These are phyloP conservation scores for Rhyacichthys aspro DNA, from an alignment of 2,797 vertebrate genomes.

Conservation along the genomic window DNA sequence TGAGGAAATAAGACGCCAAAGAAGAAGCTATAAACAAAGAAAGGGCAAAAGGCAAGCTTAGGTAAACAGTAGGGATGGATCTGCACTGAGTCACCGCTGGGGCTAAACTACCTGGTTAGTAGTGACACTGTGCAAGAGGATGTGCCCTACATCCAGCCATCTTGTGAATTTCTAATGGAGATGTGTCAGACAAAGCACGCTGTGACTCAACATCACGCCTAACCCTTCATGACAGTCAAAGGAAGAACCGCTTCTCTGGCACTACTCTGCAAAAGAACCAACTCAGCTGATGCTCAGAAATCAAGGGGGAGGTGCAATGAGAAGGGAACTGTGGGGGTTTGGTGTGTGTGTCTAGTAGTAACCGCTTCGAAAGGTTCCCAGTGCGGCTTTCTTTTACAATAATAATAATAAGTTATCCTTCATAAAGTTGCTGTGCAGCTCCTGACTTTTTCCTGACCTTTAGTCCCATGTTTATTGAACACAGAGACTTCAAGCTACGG, in stretches of 20 bases:
- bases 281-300: conserved; percentile 58
- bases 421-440: conserved; percentile 29
- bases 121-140: conserved; percentile 39
- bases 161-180: conserved; percentile 42
- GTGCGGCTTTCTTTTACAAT: conserved; percentile 45
- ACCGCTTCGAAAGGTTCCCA: conserved; percentile 65
- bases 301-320: conserved; percentile 7
- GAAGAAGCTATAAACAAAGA: conserved; percentile 4
- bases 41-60: conserved; percentile 5
- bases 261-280: conserved; percentile 49
- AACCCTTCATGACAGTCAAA: conserved; percentile 52
- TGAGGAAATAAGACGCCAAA: conserved; percentile 2
- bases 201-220: conserved; percentile 36
- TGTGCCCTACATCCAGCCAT: conserved; percentile 42
- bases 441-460: conserved; percentile 59
- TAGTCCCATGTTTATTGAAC: conserved; percentile 34
- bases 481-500: conserved; percentile 20
- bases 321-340: conserved; percentile 15
- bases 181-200: conserved; percentile 52
- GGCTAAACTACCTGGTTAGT: conserved; percentile 19
- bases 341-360: conserved; percentile 21
- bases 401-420: conserved; percentile 60
- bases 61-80: conserved; percentile 18
- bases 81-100: not conserved
- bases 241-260: conserved; percentile 47